Conservation (phyloP, 2,113 vertebrate genomes). For the Arenaria interpres region DNA sequence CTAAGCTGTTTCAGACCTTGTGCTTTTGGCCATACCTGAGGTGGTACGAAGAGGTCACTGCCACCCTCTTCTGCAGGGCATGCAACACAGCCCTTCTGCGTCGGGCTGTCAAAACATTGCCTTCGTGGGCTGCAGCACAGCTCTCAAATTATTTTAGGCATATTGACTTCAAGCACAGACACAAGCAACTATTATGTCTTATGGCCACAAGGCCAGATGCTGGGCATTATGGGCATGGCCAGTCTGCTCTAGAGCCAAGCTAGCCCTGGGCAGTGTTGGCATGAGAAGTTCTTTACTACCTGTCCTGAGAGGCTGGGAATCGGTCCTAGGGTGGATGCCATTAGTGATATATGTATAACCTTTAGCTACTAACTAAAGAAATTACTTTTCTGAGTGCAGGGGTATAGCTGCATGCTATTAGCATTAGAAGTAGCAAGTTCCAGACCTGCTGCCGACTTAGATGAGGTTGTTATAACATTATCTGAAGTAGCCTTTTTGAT, state of each 20-base stretch:
- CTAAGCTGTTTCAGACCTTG: neutral
- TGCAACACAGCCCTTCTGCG: neutral
- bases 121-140: neutral
- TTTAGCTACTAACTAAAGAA: neutral
- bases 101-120: neutral
- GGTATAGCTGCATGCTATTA: neutral
- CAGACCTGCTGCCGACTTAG: neutral
- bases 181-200: neutral
- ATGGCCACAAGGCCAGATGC: neutral
- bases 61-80: neutral
- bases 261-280: rapidly evolving
- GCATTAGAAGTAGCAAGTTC: neutral
- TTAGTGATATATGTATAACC: neutral
- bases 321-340: neutral
- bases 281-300: neutral
- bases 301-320: neutral
- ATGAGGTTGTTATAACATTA: neutral
- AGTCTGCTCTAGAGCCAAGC: neutral
- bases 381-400: neutral
- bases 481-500: neutral
- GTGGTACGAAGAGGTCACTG: too few relatives aligned
- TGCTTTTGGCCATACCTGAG: neutral
- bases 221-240: neutral
- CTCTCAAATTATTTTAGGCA: neutral
- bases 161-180: neutral